Percentiles rank a stretch among this genome's conserved stretches.
Evolutionary conservation across 1,140 invertebrate genomes (phyloP).

Genomic region (Diorhabda sublineata): DNA sequence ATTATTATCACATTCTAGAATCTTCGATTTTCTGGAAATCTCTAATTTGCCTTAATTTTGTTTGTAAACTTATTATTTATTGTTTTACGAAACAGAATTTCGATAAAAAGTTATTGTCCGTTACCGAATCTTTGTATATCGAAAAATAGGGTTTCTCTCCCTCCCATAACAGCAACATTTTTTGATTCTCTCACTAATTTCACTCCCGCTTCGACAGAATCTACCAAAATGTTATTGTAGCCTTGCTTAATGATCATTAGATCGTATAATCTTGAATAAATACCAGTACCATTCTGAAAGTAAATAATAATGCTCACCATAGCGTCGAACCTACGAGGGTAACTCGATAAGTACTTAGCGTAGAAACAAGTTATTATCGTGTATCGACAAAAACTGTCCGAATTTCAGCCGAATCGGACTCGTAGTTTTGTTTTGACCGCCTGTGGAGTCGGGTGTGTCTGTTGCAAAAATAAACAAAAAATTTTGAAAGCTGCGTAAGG

Average conservation of each 20-base stretch:
- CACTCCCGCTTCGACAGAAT: constrained; percentile 63
- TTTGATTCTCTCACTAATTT: constrained; percentile 53
- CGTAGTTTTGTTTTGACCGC: no score
- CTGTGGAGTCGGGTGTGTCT: no score
- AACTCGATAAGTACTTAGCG: no score
- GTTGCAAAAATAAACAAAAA: no score
- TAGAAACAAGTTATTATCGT: no score
- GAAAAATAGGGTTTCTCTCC: constrained; percentile 65
- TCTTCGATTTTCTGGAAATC: not conserved
- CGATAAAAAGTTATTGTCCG: not conserved
- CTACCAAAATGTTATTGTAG: constrained; percentile 49
- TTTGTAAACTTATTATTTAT: not conserved
- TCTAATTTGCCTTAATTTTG: constrained; percentile 3
- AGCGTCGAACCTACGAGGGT: no score
- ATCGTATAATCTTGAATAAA: constrained; percentile 60
- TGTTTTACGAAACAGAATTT: no score
- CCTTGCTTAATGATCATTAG: constrained; percentile 57
- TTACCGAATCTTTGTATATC: constrained; percentile 65
- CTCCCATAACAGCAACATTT: constrained; percentile 60
- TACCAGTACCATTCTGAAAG: constrained; percentile 65
- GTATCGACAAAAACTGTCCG: no score
- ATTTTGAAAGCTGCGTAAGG: no score
- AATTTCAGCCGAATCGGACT: no score
- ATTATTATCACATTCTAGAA: no score
- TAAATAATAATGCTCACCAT: no score